Conservation (phyloP, 2,888 invertebrate species). For the Timandra comae region DNA sequence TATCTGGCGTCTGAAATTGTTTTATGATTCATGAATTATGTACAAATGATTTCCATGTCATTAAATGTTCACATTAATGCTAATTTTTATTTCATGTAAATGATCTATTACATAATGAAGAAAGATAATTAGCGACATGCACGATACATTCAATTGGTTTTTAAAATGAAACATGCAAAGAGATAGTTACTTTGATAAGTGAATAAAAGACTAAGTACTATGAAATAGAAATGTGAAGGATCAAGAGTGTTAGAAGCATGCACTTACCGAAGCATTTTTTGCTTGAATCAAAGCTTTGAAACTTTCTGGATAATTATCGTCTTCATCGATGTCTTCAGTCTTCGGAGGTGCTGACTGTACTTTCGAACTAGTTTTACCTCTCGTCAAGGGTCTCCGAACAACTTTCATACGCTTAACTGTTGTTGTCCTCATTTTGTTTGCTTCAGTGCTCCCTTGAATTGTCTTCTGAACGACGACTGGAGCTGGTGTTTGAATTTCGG, state of each 20-base stretch:
- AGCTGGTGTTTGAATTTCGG: conserved; percentile 34
- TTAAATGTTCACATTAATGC: too few species aligned
- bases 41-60: too few species aligned
- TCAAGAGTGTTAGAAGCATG: too few species aligned
- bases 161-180: background rate
- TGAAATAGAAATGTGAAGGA: too few species aligned
- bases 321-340: conserved; percentile 74
- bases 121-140: too few species aligned
- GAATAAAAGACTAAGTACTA: too few species aligned
- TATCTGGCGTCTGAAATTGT: conserved; percentile 64
- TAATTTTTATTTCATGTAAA: too few species aligned
- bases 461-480: conserved; percentile 35
- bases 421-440: conserved; percentile 36
- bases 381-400: conserved; percentile 44
- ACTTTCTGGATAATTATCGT: conserved; percentile 81
- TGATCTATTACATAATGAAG: too few species aligned
- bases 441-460: conserved; percentile 43
- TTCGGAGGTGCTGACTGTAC: conserved; percentile 34
- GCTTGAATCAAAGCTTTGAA: conserved; percentile 80
- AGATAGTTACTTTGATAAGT: too few species aligned
- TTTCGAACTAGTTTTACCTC: conserved; percentile 40
- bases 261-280: conserved; percentile 74
- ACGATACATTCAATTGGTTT: too few species aligned
- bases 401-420: conserved; percentile 47
- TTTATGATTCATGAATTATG: conserved; percentile 2